Evolutionary conservation across 2,113 vertebrate species (phyloP).

Genomic region (Ellobius talpinus): DNA sequence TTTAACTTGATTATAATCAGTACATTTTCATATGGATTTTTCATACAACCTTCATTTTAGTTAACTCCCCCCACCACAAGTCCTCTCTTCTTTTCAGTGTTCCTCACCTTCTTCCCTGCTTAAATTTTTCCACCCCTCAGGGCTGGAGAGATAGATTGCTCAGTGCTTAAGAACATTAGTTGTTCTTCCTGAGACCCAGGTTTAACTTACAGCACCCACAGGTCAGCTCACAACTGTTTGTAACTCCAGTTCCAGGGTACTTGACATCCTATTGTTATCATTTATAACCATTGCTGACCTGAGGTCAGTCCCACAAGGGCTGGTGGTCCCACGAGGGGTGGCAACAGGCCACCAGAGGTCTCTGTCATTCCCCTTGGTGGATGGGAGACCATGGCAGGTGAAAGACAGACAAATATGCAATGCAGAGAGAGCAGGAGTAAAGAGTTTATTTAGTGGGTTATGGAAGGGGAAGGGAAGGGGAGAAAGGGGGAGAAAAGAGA

Average conservation of each 20-base stretch:
- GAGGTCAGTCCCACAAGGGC: too few relatives aligned
- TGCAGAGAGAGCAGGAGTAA: too few relatives aligned
- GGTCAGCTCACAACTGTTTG: background rate
- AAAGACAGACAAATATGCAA: too few relatives aligned
- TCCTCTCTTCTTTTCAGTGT: background rate
- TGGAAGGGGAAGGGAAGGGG: too few relatives aligned
- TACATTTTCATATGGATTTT: background rate
- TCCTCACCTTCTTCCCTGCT: background rate
- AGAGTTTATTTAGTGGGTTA: too few relatives aligned
- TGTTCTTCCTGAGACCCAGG: background rate
- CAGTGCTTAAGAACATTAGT: background rate
- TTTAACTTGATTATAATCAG: background rate
- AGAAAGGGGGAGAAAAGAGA: too few relatives aligned
- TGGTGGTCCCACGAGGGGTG: too few relatives aligned
- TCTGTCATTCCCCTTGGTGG: too few relatives aligned
- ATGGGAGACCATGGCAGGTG: too few relatives aligned
- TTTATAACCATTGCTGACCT: too few relatives aligned
- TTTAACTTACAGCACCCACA: background rate
- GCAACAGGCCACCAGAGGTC: too few relatives aligned
- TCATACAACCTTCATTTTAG: background rate
- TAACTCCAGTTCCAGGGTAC: background rate
- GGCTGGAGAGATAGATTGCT: background rate
- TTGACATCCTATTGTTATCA: background rate
- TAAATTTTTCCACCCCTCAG: background rate
- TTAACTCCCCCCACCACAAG: background rate